Evolutionary conservation across 2,797 vertebrate genomes (phyloP).

Genomic region (Spinus olivaceus): DNA sequence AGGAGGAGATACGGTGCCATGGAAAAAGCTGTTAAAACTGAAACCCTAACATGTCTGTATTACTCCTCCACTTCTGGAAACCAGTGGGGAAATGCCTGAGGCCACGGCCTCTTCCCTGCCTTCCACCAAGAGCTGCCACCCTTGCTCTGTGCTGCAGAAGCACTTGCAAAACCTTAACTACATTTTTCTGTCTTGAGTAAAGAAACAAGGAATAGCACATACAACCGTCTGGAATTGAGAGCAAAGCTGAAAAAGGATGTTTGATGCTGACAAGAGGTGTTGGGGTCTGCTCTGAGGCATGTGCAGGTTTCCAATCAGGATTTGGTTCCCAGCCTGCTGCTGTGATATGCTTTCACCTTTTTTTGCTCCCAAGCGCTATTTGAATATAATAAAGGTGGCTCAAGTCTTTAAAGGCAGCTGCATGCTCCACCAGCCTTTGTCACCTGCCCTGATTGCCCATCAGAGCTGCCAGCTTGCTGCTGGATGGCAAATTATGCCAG

Average conservation of each 20-base stretch:
- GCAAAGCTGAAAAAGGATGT: background rate
- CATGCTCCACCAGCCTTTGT: background rate
- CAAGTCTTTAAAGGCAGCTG: background rate
- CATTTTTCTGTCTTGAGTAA: background rate
- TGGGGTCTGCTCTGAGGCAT: background rate
- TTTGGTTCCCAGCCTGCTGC: background rate
- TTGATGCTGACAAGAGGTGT: background rate
- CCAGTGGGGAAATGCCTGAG: background rate
- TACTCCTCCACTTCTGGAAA: background rate
- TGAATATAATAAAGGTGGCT: background rate
- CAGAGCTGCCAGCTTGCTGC: background rate
- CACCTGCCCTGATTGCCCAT: background rate
- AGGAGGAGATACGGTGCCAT: accelerated
- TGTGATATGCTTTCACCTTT: background rate
- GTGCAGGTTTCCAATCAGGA: background rate
- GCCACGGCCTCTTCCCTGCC: background rate
- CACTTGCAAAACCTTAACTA: background rate
- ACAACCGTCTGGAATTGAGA: background rate
- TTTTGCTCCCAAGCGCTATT: background rate
- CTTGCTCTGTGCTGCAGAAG: background rate
- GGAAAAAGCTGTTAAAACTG: background rate
- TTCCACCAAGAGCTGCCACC: background rate
- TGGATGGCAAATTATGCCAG: background rate
- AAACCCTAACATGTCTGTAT: background rate
- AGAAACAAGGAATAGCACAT: background rate